Base-by-base conservation (phyloP, 2,888 invertebrate genomes). In the Sphaeridia pumilis region DNA sequence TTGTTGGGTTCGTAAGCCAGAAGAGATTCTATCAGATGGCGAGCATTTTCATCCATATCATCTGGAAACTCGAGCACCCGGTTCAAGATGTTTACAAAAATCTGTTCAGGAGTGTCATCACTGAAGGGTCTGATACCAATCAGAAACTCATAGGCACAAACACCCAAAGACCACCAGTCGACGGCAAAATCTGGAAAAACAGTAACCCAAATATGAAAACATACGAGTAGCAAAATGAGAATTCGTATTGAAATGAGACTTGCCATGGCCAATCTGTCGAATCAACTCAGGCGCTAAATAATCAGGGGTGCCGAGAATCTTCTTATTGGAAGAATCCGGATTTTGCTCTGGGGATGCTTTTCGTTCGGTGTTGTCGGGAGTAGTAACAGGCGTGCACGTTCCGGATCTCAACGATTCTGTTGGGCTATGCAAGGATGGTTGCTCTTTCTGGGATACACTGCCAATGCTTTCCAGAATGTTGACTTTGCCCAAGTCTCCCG, bases 141-240 rank as follows among this genome's bases (percentile, higher is more conserved):
- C 72, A 92, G 83, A 70, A 95, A 94, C 72, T 95, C 95, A 68
- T 87, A 95, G 20, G 92, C 77, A 69, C 94, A 95, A 1, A 94
- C 89, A 2, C 95, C 95, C 28, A 95, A 70, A 0, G 94, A 87
- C 95, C 95, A 95, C 90, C 92, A 94, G 70, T 95, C 95, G 0
- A 94, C 93, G 14, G 82, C 81, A 21, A 82, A 76, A 46, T 87
- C 87, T 73, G 31, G 31, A 31, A 31, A 31, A 31, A 38, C 17
- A 38, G 38, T 20, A n/a, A 7, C 38, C 20, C 12, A 5, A 38
- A 38, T n/a, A n/a, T n/a, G n/a, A n/a, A n/a, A n/a, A n/a, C n/a
- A n/a, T n/a, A n/a, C n/a, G n/a, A n/a, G n/a, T n/a, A n/a, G n/a
- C n/a, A n/a, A n/a, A n/a, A n/a, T n/a, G n/a, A n/a, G n/a, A n/a